A percentile compares a stretch with the other conserved stretches of the same genome.
Conservation (phyloP, 2,797 vertebrate species). For the Knipowitschia caucasica region DNA sequence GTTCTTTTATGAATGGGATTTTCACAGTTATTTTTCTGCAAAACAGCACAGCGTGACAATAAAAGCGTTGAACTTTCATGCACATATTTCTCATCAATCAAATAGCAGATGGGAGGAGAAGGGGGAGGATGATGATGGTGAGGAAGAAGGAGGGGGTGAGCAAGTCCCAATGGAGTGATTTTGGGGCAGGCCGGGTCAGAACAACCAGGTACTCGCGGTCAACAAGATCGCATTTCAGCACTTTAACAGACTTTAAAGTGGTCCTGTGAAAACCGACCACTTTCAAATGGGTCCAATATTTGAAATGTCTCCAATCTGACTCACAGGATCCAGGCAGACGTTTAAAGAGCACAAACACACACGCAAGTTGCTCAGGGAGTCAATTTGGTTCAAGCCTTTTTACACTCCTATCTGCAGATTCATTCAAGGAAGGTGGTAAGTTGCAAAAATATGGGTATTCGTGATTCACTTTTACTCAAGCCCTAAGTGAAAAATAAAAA, state of each 20-base stretch:
- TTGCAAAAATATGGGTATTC: no score
- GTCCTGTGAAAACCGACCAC: constrained; percentile 21
- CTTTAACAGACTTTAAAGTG: constrained; percentile 15
- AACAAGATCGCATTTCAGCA: constrained; percentile 12
- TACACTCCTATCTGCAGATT: constrained; percentile 3
- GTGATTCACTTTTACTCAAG: no score
- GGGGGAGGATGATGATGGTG: constrained; percentile 52
- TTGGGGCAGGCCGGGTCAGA: constrained; percentile 29
- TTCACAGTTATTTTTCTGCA: no score
- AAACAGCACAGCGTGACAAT: no score
- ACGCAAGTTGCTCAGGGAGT: constrained; percentile 18
- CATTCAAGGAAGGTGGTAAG: no score
- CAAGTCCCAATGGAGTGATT: constrained; percentile 26
- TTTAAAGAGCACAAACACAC: constrained; percentile 32
- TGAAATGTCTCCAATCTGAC: constrained; percentile 36
- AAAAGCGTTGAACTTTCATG: constrained; percentile 44
- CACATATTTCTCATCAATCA: constrained; percentile 65
- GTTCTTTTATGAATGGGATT: no score
- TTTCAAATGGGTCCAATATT: constrained; percentile 24
- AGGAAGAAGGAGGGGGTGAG: constrained; percentile 11
- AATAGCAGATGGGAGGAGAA: constrained; percentile 68
- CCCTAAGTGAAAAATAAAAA: no score
- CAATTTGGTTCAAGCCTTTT: no score
- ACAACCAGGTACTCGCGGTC: constrained; percentile 37
- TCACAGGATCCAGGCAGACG: constrained; percentile 36